Percentiles rank a stretch among this genome's conserved stretches.
Conservation (phyloP, 2,888 invertebrate species). For the Eudemis profundana region DNA sequence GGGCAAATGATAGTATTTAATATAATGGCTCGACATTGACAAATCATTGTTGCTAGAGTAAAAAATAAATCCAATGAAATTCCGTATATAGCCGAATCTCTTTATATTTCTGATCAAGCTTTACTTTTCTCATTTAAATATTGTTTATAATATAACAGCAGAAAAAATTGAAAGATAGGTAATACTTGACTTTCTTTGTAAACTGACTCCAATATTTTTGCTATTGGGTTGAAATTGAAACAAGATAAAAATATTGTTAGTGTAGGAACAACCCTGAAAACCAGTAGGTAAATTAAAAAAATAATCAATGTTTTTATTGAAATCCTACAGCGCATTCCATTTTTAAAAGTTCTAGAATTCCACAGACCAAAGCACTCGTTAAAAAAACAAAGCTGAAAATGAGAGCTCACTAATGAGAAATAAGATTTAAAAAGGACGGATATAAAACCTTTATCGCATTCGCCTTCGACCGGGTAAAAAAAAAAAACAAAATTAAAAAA, state of each 20-base stretch:
- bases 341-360: constrained; percentile 28
- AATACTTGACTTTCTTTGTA: no score
- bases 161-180: no score
- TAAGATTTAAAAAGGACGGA: constrained; percentile 31
- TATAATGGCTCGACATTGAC: no score
- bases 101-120: no score
- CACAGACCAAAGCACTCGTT: constrained; percentile 25
- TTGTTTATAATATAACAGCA: no score
- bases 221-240: no score
- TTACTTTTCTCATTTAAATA: no score
- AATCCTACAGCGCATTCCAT: constrained; percentile 21
- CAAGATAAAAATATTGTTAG: background rate
- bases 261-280: background rate
- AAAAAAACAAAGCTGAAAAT: constrained; percentile 37
- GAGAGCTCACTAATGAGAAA: constrained; percentile 44
- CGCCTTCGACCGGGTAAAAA: constrained; percentile 20
- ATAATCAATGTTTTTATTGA: constrained; percentile 14
- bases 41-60: no score
- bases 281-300: background rate
- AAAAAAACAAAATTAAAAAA: background rate
- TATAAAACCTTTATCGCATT: constrained; percentile 33
- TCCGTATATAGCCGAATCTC: no score
- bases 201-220: no score
- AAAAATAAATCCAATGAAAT: no score
- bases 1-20: no score